A percentile compares a stretch with the other conserved stretches of the same genome.
Conservation (phyloP, 2,113 vertebrate genomes). For the Amazona vittata region DNA sequence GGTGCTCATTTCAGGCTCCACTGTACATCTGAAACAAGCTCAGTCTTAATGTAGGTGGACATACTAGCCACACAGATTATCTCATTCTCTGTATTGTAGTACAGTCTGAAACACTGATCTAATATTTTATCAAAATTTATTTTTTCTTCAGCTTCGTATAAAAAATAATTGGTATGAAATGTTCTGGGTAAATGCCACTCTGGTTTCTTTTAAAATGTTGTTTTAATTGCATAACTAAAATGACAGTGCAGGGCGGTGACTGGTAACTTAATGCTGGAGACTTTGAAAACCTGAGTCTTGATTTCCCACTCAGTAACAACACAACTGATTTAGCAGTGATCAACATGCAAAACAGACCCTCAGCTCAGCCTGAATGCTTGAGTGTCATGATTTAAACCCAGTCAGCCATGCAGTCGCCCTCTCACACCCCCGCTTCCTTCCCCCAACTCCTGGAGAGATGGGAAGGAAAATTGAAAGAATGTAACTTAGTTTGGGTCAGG, state of each 20-base stretch:
- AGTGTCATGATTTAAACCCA: too few relatives aligned
- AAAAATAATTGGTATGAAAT: not conserved
- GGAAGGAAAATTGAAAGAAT: too few relatives aligned
- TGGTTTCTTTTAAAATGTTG: not conserved
- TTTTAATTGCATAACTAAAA: slow-evolving; percentile 34
- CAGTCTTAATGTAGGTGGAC: not conserved
- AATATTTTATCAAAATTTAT: not conserved
- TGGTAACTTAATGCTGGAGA: slow-evolving; percentile 17
- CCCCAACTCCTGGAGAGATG: too few relatives aligned
- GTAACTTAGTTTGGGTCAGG: too few relatives aligned
- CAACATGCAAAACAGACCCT: slow-evolving; percentile 25
- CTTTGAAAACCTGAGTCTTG: slow-evolving; percentile 15
- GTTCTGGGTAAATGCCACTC: not conserved
- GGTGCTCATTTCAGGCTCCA: not conserved
- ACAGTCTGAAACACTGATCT: not conserved
- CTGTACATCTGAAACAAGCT: not conserved
- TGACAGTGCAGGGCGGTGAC: slow-evolving; percentile 6
- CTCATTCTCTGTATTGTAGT: not conserved
- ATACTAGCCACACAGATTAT: not conserved
- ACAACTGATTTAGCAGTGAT: slow-evolving; percentile 29
- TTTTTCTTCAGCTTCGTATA: not conserved
- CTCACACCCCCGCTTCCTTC: too few relatives aligned
- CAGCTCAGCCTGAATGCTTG: not conserved
- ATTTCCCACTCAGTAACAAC: not conserved
- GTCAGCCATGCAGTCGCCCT: too few relatives aligned